Evolutionary conservation across 2,888 invertebrate genomes (phyloP).

Genomic region (Operophtera brumata): DNA sequence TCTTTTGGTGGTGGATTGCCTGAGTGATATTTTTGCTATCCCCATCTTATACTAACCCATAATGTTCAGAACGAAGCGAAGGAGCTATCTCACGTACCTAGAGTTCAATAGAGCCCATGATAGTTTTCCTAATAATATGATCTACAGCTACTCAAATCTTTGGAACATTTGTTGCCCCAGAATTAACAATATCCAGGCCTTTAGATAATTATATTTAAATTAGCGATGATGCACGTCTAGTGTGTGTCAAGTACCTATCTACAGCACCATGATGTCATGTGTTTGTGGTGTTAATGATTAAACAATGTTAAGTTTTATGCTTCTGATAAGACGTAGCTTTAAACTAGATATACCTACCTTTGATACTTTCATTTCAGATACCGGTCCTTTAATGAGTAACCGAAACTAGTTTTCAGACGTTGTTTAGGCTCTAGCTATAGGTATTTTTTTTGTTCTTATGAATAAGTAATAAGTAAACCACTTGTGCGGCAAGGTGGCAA

Average conservation of each 20-base stretch:
- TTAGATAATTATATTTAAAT: constrained; percentile 7
- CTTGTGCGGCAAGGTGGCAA: not conserved
- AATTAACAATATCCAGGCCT: constrained; percentile 13
- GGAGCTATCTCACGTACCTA: too few relatives aligned
- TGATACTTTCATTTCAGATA: constrained; percentile 32
- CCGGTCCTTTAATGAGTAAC: constrained; percentile 32
- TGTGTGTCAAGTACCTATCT: constrained; percentile 6
- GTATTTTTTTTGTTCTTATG: constrained; percentile 6
- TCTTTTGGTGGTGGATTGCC: too few relatives aligned
- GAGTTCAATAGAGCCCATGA: too few relatives aligned
- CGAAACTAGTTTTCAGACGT: constrained; percentile 29
- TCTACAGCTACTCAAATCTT: too few relatives aligned
- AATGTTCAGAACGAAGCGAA: too few relatives aligned
- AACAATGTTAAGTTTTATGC: not conserved
- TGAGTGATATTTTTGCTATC: too few relatives aligned
- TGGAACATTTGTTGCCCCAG: not conserved
- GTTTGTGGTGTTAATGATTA: constrained; percentile 4
- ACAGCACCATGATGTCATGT: constrained; percentile 21
- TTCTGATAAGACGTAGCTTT: not conserved
- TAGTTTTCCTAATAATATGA: too few relatives aligned
- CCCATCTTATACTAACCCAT: too few relatives aligned
- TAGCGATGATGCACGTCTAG: constrained; percentile 10
- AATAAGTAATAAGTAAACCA: not conserved
- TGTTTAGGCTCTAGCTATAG: not conserved
- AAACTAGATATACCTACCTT: constrained; percentile 15